Evolutionary conservation across 2,888 invertebrate species (phyloP), one percentile per base, ranked within the genome.

Genomic region (Ametastegia equiseti): DNA sequence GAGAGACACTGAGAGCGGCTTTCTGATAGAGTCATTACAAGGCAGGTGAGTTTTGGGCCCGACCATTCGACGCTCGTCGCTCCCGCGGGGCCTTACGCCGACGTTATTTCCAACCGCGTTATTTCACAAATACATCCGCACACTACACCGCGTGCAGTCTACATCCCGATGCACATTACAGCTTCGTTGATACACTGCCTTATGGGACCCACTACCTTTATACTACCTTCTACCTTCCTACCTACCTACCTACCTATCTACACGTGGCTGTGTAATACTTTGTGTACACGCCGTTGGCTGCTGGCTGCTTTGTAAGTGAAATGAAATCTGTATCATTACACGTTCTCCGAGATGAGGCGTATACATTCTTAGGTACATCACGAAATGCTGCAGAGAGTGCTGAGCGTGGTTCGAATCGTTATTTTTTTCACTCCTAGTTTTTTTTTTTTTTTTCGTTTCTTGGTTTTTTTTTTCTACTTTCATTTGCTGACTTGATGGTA

Each of bases 11-110:
- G 67, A 15, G 78, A 42, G 30, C 54, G 15, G 54, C 27, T 19
- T 81, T 81, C 83, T 82, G 85, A 88, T 88, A 87, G 87, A 88
- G 88, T 87, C 88, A 88, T 88, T 88, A 88, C 80, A 39, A 54
- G 80, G 87, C 88, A 88, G 88, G 88, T 88, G 87, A 87, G 86
- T 87, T 80, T 81, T 69, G 65, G 67, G 80, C 80, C 81, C 82
- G 60, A 78, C 80, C 73, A 63, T 57, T 45, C 47, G 15, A 39
- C 50, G 42, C 36, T 23, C n/a, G 15, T 7, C 15, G 15, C 42
- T 19, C 71, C 54, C 57, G 19, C 15, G 30, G 50, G 80, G 50
- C 36, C 57, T 80, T 60, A 39, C 71, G 36, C 39, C 57, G n/a
- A 15, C 27, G 73, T 80, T 54, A 73, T 69, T 80, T 80, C 71